Percentiles rank a stretch among this genome's conserved stretches.
Evolutionary conservation across 2,797 vertebrate genomes (phyloP).

Genomic region (Chrysocyon brachyurus): DNA sequence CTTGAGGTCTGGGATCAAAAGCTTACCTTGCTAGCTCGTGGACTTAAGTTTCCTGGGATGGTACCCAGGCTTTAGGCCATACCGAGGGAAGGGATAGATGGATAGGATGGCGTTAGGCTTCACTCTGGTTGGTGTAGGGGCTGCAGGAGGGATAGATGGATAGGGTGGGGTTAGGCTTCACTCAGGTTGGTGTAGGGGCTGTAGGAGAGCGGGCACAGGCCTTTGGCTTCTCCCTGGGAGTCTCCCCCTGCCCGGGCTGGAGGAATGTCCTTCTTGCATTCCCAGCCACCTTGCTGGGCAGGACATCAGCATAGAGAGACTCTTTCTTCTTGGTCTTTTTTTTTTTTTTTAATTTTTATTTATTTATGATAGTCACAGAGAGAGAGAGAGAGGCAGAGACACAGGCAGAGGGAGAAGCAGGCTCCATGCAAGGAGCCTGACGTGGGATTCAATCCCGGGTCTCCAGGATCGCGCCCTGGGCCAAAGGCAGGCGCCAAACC

Average conservation of each 20-base stretch:
- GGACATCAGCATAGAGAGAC: not conserved
- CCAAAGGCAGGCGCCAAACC: too few species aligned
- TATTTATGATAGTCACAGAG: too few species aligned
- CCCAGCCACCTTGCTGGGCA: not conserved
- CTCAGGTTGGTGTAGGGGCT: not conserved
- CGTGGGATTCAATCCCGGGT: too few species aligned
- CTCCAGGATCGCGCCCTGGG: too few species aligned
- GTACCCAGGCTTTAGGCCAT: not conserved
- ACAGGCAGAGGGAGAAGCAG: too few species aligned
- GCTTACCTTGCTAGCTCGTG: not conserved
- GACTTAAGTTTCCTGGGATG: not conserved
- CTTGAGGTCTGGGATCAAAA: not conserved
- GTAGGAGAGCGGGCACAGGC: fast-evolving
- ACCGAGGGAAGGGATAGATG: fast-evolving
- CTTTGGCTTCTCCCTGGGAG: not conserved
- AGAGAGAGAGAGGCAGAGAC: too few species aligned
- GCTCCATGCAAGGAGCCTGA: too few species aligned
- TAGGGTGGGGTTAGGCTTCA: not conserved
- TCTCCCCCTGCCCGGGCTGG: not conserved
- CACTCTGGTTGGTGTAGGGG: not conserved
- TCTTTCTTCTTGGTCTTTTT: not conserved
- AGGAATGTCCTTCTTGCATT: not conserved
- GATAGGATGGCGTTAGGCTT: not conserved
- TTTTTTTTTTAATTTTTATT: too few species aligned
- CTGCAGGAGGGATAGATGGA: not conserved